phyloP scores from a whole-genome alignment of 2,113 vertebrate genomes.

The Callipepla squamata region DNA sequence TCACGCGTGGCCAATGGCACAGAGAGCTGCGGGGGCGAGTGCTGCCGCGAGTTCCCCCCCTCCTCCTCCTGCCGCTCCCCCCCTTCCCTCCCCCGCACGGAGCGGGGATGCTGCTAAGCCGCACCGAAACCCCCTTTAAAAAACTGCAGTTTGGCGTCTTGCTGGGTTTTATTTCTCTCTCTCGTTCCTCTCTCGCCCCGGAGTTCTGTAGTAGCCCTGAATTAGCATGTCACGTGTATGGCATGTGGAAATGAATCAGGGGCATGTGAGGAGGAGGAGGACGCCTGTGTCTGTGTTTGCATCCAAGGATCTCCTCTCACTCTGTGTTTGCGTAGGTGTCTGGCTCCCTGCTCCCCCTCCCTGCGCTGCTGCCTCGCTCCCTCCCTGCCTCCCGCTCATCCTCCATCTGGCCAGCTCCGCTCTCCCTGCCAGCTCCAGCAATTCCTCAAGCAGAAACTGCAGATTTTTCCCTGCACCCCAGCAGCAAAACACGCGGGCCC shows the following conservation, averaged over 20 bases:
- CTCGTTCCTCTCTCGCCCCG: constrained; percentile 42
- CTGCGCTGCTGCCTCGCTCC: constrained; percentile 43
- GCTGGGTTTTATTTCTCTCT: constrained; percentile 48
- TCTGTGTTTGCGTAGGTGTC: constrained; percentile 52
- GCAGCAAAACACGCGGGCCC: neutral
- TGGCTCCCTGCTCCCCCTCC: constrained; percentile 55
- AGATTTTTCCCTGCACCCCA: neutral
- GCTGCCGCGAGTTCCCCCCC: neutral
- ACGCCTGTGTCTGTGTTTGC: constrained; percentile 75
- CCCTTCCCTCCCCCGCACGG: neutral
- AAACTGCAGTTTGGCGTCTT: constrained; percentile 13
- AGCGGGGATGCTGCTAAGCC: neutral
- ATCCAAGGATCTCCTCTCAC: constrained; percentile 75
- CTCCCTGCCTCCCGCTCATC: constrained; percentile 59
- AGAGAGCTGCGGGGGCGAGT: neutral
- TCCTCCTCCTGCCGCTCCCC: too few species aligned
- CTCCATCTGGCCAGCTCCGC: constrained; percentile 71
- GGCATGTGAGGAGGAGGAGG: constrained; percentile 75
- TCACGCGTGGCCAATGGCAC: neutral
- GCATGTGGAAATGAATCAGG: constrained; percentile 79
- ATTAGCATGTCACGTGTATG: constrained; percentile 78
- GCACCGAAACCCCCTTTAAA: neutral
- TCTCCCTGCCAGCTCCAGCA: constrained; percentile 58
- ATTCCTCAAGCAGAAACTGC: constrained; percentile 55
- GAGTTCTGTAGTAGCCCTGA: constrained; percentile 77